A percentile compares a stretch with the other conserved stretches of the same genome.
These are phyloP conservation scores for Otocyon megalotis DNA, from an alignment of 2,113 vertebrate genomes.

Conservation along the genomic window DNA sequence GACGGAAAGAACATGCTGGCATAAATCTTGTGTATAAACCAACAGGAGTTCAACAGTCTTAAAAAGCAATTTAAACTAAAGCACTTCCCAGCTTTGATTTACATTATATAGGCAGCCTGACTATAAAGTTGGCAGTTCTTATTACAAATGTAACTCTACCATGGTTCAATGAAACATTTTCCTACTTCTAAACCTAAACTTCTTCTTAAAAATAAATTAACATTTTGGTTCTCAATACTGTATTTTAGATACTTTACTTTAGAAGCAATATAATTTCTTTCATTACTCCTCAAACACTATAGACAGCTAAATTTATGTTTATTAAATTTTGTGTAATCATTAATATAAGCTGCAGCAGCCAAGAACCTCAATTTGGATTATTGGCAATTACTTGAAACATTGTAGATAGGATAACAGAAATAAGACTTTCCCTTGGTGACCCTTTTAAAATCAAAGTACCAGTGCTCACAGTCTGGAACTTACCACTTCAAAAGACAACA, in stretches of 20 bases:
- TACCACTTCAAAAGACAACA: constrained; percentile 52
- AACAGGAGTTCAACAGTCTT: constrained; percentile 54
- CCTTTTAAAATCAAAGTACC: constrained; percentile 59
- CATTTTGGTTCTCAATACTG: constrained; percentile 18
- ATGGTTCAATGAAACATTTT: constrained; percentile 26
- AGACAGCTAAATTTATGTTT: constrained; percentile 61
- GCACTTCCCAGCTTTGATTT: constrained; percentile 40
- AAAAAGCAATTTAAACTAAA: constrained; percentile 68
- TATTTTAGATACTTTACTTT: constrained; percentile 58
- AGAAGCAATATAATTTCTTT: constrained; percentile 46
- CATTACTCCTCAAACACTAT: constrained; percentile 35
- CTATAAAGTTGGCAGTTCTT: constrained; percentile 37
- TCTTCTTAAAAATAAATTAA: constrained; percentile 65
- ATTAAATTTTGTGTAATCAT: constrained; percentile 67
- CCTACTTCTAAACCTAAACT: constrained; percentile 24
- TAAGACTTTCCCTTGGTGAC: not conserved
- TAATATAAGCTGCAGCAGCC: constrained; percentile 38
- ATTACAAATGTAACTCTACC: constrained; percentile 41
- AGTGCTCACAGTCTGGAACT: not conserved
- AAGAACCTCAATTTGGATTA: constrained; percentile 67
- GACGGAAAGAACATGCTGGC: constrained; percentile 3
- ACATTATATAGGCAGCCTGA: not conserved
- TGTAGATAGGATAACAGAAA: constrained; percentile 18
- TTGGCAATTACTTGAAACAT: constrained; percentile 44
- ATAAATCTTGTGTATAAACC: constrained; percentile 51